Evolutionary conservation across 2,797 vertebrate genomes (phyloP).

Genomic region (Pseudochromis fuscus): DNA sequence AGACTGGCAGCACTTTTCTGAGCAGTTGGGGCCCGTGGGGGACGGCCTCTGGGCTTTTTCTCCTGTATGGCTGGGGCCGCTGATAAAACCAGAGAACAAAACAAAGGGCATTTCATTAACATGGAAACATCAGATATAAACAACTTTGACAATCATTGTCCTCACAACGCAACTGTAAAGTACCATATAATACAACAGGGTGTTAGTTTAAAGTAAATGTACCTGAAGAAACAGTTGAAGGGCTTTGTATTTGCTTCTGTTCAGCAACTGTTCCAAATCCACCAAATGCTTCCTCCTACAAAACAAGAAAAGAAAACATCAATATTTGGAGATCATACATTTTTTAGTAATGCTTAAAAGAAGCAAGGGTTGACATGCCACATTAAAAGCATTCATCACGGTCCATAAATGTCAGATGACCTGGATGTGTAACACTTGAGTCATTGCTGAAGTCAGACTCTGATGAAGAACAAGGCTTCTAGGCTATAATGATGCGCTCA

Average conservation of each 20-base stretch:
- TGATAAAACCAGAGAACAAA: conserved; percentile 55
- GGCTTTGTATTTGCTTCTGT: conserved; percentile 91
- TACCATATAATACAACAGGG: neutral
- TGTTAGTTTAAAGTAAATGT: neutral
- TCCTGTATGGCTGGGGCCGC: conserved; percentile 86
- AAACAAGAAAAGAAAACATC: conserved; percentile 33
- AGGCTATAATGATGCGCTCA: conserved; percentile 44
- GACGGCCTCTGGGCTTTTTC: conserved; percentile 96
- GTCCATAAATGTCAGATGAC: conserved; percentile 42
- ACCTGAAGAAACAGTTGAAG: conserved; percentile 91
- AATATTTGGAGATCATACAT: conserved; percentile 17
- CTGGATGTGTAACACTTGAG: conserved; percentile 52
- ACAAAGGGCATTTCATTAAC: conserved; percentile 16
- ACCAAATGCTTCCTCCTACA: conserved; percentile 94
- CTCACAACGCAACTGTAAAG: conserved; percentile 14
- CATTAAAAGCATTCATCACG: conserved; percentile 36
- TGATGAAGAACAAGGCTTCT: conserved; percentile 23
- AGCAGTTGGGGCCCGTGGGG: conserved; percentile 90
- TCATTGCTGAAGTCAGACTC: conserved; percentile 49
- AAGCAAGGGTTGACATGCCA: conserved; percentile 13
- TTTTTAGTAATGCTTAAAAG: conserved; percentile 10
- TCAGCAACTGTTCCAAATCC: conserved; percentile 94
- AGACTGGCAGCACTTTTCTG: conserved; percentile 86
- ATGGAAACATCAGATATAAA: neutral
- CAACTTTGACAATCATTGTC: neutral